phyloP scores from a whole-genome alignment of 2,888 invertebrate species.

The Hartigia nigra region DNA sequence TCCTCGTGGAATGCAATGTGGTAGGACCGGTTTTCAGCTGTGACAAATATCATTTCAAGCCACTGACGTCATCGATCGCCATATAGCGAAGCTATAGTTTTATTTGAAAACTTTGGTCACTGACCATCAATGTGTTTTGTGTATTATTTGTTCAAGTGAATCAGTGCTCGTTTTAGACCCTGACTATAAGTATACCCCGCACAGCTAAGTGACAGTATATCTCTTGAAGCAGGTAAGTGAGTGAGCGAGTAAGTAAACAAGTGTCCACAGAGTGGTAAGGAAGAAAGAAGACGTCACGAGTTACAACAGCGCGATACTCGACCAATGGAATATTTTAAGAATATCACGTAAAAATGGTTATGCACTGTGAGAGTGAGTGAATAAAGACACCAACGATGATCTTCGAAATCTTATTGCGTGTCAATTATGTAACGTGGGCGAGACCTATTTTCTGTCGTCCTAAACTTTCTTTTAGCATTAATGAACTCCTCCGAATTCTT shows the following conservation, averaged over 20 bases:
- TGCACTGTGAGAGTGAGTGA: background rate
- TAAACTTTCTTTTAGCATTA: background rate
- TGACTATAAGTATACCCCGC: background rate
- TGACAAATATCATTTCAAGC: slow-evolving; percentile 9
- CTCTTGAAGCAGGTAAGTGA: background rate
- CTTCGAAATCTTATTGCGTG: background rate
- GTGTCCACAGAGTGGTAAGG: background rate
- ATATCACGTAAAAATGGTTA: background rate
- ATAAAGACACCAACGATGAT: background rate
- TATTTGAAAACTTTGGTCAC: background rate
- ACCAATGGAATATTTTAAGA: background rate
- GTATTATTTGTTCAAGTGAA: slow-evolving; percentile 1
- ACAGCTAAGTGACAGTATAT: background rate
- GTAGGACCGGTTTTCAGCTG: slow-evolving; percentile 29
- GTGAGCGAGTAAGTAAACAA: background rate
- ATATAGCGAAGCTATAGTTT: background rate
- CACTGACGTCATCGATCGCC: slow-evolving; percentile 23
- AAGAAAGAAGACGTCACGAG: background rate
- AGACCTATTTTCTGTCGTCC: background rate
- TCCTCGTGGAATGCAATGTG: slow-evolving; percentile 29
- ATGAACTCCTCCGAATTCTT: background rate
- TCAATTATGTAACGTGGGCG: background rate
- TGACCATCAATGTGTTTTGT: background rate
- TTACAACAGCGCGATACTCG: background rate
- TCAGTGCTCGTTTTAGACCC: background rate